Conservation (phyloP, 1,140 invertebrate genomes). For the Drosophila murphyi region DNA sequence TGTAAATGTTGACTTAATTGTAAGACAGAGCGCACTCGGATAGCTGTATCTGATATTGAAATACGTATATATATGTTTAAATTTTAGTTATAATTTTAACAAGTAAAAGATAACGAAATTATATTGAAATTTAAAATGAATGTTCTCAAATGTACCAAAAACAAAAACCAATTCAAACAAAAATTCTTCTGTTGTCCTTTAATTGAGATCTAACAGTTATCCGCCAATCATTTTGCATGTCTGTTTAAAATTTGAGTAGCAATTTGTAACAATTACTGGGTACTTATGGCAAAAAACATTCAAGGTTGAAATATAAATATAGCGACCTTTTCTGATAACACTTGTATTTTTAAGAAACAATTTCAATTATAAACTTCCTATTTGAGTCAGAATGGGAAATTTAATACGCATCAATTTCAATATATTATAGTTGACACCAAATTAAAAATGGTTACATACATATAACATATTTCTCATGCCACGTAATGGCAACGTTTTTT, state of each 20-base stretch:
- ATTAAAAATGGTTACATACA: too few species aligned
- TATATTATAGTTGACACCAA: background rate
- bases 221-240: background rate
- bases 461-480: too few species aligned
- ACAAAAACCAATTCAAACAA: constrained; percentile 36
- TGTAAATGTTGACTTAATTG: constrained; percentile 79
- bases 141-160: constrained; percentile 80
- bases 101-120: constrained; percentile 48
- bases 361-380: background rate
- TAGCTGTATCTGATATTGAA: constrained; percentile 58
- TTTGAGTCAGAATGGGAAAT: background rate
- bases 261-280: background rate
- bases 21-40: constrained; percentile 58
- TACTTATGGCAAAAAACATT: background rate
- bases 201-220: background rate
- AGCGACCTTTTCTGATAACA: background rate
- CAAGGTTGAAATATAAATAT: background rate
- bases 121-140: constrained; percentile 76
- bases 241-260: background rate
- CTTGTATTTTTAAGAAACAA: background rate
- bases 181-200: background rate
- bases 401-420: background rate
- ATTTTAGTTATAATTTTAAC: constrained; percentile 62
- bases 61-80: constrained; percentile 53
- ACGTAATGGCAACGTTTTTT: too few species aligned